Evolutionary conservation across 35 echinoderm and acorn worm genomes (phyloP), one percentile per base, ranked within the genome.

Genomic region (Apostichopus californicus): DNA sequence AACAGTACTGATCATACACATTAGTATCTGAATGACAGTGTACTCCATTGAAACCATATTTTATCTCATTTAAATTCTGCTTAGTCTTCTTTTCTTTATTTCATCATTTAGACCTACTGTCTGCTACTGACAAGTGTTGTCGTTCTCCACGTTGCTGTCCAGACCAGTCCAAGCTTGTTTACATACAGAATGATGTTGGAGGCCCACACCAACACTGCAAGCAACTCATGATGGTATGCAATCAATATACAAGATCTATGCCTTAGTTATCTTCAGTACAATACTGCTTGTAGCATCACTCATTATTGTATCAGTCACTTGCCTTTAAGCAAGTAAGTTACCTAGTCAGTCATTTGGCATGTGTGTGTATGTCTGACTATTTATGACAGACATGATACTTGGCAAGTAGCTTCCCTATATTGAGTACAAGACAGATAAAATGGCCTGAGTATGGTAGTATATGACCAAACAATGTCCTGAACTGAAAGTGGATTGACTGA

Each of bases 131-230:
- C 65, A 81, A 94, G 28, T 91, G 88, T 28, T 83, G 93, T 53
- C 24, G 89, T 5, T 88, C 83, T 56, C 88, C 93, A 10, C 73
- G 73, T 4, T 96, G 91, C 66, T 94, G 85, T 90, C 95, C 90
- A 20, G 92, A 96, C 78, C 64, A 66, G 46, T 94, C 89, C 11
- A 92, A 88, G 75, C 57, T 96, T 18, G 82, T 94, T 5, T 96
- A 96, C 60, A 10, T 96, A 53, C 72, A 88, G 18, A 96, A 96
- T 75, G 75, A 75, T 13, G 81, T 82, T 56, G 88, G 89, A 18
- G 95, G 95, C 5, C 95, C 95, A 2, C 92, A 96, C 23, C 82
- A 77, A 46, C 92, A 96, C 20, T 96, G 95, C 57, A 90, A 72
- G 21, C 92, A 96, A 83, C 66, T 96, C 59, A 91, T 96, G 10